These are phyloP conservation scores for Xiphophorus hellerii DNA, from an alignment of 2,113 vertebrate genomes.

Conservation along the genomic window DNA sequence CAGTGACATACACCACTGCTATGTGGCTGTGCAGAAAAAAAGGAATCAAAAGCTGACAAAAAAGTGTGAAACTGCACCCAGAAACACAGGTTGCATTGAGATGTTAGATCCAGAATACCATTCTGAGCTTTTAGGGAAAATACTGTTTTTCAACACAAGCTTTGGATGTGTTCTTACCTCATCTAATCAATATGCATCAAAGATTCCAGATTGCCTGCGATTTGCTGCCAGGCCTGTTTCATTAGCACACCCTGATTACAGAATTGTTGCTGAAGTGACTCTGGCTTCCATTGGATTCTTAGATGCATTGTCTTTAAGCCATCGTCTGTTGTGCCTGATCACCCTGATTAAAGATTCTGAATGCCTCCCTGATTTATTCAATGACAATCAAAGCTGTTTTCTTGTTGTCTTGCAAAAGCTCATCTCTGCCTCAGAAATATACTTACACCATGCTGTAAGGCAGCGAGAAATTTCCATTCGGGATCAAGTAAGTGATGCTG, in stretches of 20 bases:
- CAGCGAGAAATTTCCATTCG: slow-evolving; percentile 13
- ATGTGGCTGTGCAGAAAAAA: slow-evolving; percentile 52
- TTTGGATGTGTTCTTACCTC: slow-evolving; percentile 83
- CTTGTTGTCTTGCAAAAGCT: slow-evolving; percentile 77
- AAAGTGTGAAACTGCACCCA: slow-evolving; percentile 2
- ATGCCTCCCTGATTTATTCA: slow-evolving; percentile 64
- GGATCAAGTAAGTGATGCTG: background rate
- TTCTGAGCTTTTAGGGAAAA: slow-evolving; percentile 74
- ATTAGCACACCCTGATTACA: slow-evolving; percentile 76
- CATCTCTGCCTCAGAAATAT: slow-evolving; percentile 62
- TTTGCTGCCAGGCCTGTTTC: slow-evolving; percentile 80
- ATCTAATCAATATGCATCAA: slow-evolving; percentile 29
- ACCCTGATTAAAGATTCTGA: slow-evolving; percentile 72
- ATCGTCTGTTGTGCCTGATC: slow-evolving; percentile 77
- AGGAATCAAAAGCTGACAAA: slow-evolving; percentile 3
- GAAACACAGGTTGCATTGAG: background rate
- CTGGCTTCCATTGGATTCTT: slow-evolving; percentile 81
- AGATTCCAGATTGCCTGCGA: slow-evolving; percentile 78
- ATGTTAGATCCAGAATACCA: slow-evolving; percentile 26
- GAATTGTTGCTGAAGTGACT: slow-evolving; percentile 79
- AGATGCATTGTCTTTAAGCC: slow-evolving; percentile 77
- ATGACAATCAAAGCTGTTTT: slow-evolving; percentile 51
- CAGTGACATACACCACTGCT: slow-evolving; percentile 72
- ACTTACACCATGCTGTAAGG: slow-evolving; percentile 45
- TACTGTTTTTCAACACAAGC: slow-evolving; percentile 58